Percentiles rank a stretch among this genome's conserved stretches.
These are phyloP conservation scores for Leucophenga varia DNA, from an alignment of 1,140 invertebrate genomes.

Conservation along the genomic window DNA sequence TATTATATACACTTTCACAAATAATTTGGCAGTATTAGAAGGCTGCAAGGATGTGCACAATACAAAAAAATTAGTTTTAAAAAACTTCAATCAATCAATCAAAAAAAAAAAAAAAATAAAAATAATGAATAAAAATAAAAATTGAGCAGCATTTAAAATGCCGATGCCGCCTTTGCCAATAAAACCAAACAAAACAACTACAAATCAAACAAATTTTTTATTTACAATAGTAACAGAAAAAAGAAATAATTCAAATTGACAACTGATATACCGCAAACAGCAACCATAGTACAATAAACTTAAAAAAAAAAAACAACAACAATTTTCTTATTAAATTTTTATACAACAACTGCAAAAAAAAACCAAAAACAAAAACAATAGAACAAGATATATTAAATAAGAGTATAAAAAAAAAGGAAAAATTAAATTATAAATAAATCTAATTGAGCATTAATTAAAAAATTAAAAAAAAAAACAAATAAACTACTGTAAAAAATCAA, in stretches of 20 bases:
- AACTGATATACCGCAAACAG: constrained; percentile 40
- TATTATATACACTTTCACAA: too few relatives aligned
- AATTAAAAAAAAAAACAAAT: constrained; percentile 19
- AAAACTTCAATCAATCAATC: constrained; percentile 2
- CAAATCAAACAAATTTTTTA: constrained; percentile 28
- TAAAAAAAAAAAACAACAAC: too few relatives aligned
- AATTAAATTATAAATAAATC: constrained; percentile 15
- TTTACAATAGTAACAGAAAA: constrained; percentile 22
- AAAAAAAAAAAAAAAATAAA: constrained; percentile 5
- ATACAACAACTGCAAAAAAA: constrained; percentile 22
- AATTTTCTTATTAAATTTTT: constrained; percentile 47
- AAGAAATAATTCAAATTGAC: too few relatives aligned
- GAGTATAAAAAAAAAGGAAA: constrained; percentile 10
- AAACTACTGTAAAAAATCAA: constrained; percentile 1
- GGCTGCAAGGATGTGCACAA: constrained; percentile 1
- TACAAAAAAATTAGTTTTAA: constrained; percentile 6
- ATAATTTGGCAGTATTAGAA: constrained; percentile 9
- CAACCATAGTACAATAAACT: constrained; percentile 53
- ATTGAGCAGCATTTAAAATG: constrained; percentile 1
- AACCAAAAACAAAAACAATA: constrained; percentile 5
- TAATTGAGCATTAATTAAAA: constrained; percentile 13
- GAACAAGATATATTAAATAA: constrained; percentile 17
- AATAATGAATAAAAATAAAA: neutral
- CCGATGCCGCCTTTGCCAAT: constrained; percentile 15
- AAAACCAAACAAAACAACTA: constrained; percentile 39